Conservation (phyloP, 2,113 vertebrate species). For the Rhinolophus sinicus region DNA sequence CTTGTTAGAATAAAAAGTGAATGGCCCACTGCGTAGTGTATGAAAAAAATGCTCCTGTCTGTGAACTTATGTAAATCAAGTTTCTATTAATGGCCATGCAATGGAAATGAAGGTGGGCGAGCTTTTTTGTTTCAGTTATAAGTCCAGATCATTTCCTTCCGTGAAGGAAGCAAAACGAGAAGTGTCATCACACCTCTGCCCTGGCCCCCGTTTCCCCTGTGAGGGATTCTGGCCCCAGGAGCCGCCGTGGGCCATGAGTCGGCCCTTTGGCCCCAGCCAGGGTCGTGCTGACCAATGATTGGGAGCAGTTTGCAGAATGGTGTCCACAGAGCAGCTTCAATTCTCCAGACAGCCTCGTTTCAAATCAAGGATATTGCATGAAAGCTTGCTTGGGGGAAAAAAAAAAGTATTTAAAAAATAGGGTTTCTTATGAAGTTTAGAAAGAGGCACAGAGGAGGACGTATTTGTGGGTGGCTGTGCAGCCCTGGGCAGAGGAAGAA, state of each 20-base stretch:
- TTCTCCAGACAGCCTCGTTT: neutral
- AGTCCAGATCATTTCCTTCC: neutral
- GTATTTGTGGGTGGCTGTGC: neutral
- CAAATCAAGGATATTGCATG: neutral
- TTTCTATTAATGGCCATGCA: neutral
- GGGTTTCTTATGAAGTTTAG: neutral
- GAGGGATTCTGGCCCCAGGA: neutral
- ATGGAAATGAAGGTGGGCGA: neutral
- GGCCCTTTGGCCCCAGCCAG: neutral
- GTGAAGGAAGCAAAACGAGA: neutral
- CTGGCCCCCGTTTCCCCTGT: fast-evolving
- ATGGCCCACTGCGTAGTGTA: fast-evolving
- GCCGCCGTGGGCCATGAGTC: fast-evolving
- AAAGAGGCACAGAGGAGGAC: neutral
- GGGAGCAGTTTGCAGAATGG: neutral
- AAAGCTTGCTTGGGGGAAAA: neutral
- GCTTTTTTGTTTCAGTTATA: neutral
- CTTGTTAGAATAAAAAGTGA: neutral
- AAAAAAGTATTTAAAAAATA: neutral
- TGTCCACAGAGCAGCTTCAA: neutral
- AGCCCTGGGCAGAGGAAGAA: neutral
- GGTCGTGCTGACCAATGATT: fast-evolving
- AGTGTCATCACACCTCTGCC: no score
- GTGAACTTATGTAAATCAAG: conserved; percentile 37
- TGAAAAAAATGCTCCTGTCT: neutral